Base-by-base conservation (phyloP, 1,140 invertebrate species). In the Lamellibrachia luymesi region DNA sequence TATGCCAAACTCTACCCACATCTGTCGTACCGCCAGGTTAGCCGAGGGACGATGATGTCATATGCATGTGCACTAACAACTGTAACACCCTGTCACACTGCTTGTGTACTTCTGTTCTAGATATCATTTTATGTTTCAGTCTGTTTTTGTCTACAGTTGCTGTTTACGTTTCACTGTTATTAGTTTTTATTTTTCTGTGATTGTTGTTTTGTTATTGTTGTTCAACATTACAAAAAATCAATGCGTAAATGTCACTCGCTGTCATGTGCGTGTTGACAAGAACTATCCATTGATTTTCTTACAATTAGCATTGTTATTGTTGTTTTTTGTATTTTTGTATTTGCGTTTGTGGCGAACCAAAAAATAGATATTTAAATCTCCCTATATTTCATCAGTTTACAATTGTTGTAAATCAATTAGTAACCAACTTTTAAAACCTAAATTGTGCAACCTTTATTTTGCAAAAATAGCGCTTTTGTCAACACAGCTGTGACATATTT, bases 1-100 rank as follows among this genome's bases (percentile, higher is more conserved):
- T 98, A 98, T 97, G 97, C 98, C 2, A 97, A 98, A 90, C 97
- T 97, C 92, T 97, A 98, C 96, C 97, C 98, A 0, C 96, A 97
- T 50, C 97, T 98, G 93, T 97, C 97, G 50, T 98, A 98, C 95
- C 96, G 97, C 93, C 98, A 98, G 96, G 97, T 97, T 93, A 91
- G 89, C 38, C 2, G 17, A 17, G 64, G 64, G 17, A 80, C 64
- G 13, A 80, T 80, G 64, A 4, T 0, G 64, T 17, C 25, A 22
- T 80, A 2, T 80, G 64, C 64, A 80, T 80, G 64, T 22, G 13
- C 25, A 17, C 25, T 80, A n/a, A 8, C 10, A 13, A 4, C 51
- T 91, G 13, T 51, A 38, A 38, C 38, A 38, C 17, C 51, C 10
- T 50, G 25, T 91, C 51, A n/a, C 25, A 1, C 91, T 10, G 6